Evolutionary conservation across 2,113 vertebrate genomes (phyloP), one percentile per base, ranked within the genome.

Genomic region (Gobius niger): DNA sequence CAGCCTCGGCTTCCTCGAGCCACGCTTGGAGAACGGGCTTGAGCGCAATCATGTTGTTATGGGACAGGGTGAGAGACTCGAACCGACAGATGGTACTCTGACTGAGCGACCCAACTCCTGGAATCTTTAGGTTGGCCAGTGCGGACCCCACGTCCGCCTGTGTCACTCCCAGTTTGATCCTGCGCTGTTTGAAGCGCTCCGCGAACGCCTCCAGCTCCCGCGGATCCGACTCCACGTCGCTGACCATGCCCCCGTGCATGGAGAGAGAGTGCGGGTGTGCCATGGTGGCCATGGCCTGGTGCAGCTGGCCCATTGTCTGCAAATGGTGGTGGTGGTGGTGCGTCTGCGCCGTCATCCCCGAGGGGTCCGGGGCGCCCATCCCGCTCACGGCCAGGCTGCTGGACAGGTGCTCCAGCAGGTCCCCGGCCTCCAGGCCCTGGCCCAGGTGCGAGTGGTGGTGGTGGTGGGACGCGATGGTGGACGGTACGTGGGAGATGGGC

Each of bases 71-170:
- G 64, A 98, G 94, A 12, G 96, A 98, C 89, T 97, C 96, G 84
- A 98, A 98, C 87, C 96, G 90, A 90, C 96, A 97, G 91, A 98
- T 98, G 80, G 96, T 98, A 90, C 96, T 98, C 90, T 98, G 96
- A 89, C 96, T 98, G 51, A 98, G 90, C 0, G 95, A 96, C 11
- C 96, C 96, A 76, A 97, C 96, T 7, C 96, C 96, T 2, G 96
- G 95, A 73, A 97, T 94, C 90, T 96, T 96, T 65, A 98, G 94
- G 86, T 94, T 94, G 81, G 95, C 96, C 51, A 97, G 91, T 10
- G 96, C 96, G 1, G 94, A 91, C 9, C 96, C 96, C 67, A 97
- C 96, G 80, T 96, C 96, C 57, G 96, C 96, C 85, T 97, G 96
- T 40, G 96, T 97, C 70, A 97, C 96, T 7, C 95, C 95, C 47